These are phyloP conservation scores for Sphenodon punctatus DNA, from an alignment of 2,797 vertebrate genomes.

Conservation along the genomic window DNA sequence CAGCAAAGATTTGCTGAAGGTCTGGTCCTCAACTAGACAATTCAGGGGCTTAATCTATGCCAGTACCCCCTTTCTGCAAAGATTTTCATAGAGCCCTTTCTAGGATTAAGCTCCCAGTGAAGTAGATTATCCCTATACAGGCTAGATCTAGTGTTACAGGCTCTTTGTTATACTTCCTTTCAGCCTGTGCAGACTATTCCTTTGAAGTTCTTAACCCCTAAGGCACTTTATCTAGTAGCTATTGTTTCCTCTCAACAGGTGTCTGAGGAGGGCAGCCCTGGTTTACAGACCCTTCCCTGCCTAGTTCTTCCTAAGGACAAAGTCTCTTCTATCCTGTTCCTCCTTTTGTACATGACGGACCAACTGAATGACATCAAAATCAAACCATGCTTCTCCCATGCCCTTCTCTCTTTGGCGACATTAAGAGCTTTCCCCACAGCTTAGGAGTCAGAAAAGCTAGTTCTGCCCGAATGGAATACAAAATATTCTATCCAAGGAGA, in stretches of 20 bases:
- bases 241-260: constrained; percentile 69
- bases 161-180: constrained; percentile 64
- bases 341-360: not conserved
- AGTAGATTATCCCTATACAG: constrained; percentile 68
- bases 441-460: not conserved
- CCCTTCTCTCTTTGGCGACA: constrained; percentile 20
- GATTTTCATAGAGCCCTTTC: constrained; percentile 43
- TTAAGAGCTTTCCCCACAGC: not conserved
- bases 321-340: not conserved
- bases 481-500: constrained; percentile 21
- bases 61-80: constrained; percentile 15
- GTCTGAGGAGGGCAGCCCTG: constrained; percentile 39
- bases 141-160: constrained; percentile 59
- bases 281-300: constrained; percentile 45
- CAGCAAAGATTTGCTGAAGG: not conserved
- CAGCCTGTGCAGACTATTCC: constrained; percentile 51
- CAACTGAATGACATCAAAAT: constrained; percentile 9
- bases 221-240: constrained; percentile 64
- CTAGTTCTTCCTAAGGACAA: constrained; percentile 5
- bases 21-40: constrained; percentile 21
- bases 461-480: constrained; percentile 29
- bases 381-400: constrained; percentile 19
- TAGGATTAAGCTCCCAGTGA: constrained; percentile 61
- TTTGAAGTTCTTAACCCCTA: constrained; percentile 68
- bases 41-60: constrained; percentile 54